Evolutionary conservation across 2,113 vertebrate genomes (phyloP).

Genomic region (Speoplatyrhinus poulsoni): DNA sequence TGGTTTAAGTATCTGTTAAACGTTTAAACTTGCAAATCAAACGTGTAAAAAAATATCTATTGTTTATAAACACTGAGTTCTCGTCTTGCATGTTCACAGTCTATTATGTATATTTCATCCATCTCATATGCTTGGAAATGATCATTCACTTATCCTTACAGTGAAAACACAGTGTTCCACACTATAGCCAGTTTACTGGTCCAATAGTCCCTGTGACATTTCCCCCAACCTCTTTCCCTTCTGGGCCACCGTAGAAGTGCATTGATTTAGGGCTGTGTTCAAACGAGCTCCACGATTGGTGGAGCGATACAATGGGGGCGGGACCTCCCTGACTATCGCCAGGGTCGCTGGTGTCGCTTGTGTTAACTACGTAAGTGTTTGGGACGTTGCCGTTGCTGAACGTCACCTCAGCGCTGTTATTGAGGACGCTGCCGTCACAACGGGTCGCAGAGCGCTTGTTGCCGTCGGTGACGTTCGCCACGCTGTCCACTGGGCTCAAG

Average conservation of each 20-base stretch:
- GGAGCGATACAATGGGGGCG: constrained; percentile 32
- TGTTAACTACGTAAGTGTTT: constrained; percentile 37
- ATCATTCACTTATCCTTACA: too few relatives aligned
- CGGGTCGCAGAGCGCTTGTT: constrained; percentile 23
- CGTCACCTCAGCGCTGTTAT: constrained; percentile 18
- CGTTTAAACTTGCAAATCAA: constrained; percentile 7
- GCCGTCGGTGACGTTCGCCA: constrained; percentile 32
- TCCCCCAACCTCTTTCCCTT: constrained; percentile 35
- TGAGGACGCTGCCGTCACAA: constrained; percentile 41
- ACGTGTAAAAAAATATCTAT: too few relatives aligned
- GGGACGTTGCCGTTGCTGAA: constrained; percentile 34
- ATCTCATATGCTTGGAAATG: too few relatives aligned
- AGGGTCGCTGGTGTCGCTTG: constrained; percentile 22
- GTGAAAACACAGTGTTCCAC: background rate
- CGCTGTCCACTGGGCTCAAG: constrained; percentile 20
- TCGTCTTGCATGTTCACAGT: background rate
- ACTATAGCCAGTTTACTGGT: constrained; percentile 56
- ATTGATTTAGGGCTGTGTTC: constrained; percentile 43
- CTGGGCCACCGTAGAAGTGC: constrained; percentile 51
- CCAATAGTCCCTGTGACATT: constrained; percentile 32
- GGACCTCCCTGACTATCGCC: constrained; percentile 37
- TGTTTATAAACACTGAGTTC: background rate
- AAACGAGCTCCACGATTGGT: constrained; percentile 63
- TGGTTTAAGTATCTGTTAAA: constrained; percentile 9
- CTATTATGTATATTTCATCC: too few relatives aligned